Evolutionary conservation across 2,888 invertebrate genomes (phyloP), one percentile per base, ranked within the genome.

Genomic region (Empis livida): DNA sequence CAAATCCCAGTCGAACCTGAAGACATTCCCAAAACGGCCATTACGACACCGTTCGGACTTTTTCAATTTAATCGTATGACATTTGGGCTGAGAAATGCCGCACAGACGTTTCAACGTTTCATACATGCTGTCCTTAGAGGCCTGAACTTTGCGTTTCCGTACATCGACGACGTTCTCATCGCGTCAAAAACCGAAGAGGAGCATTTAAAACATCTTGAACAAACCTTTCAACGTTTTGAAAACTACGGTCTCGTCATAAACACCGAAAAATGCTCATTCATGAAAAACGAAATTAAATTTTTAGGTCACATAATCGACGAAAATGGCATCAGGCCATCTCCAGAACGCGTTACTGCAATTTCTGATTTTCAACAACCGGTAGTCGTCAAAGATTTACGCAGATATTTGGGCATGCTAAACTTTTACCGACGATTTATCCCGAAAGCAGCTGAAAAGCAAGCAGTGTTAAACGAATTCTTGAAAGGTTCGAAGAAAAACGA

Each of bases 1-100:
- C 62, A 60, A 31, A 63, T 71, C 13, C 60, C 61, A 2, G 56
- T 69, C 1, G 51, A 49, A n/a, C 46, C 46, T 20, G 58, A 51
- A 13, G 63, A 61, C 53, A 54, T 65, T 6, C 55, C 49, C 1
- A 67, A 70, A 50, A 67, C 67, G 0, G 66, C n/a, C n/a, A n/a
- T n/a, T n/a, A n/a, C n/a, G n/a, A n/a, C n/a, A 3, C 61, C 63
- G 0, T 64, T 64, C 45, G 63, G 62, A 2, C 46, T 63, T 1
- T 65, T 56, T 46, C 63, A 65, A 47, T 62, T 55, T 45, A 17
- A 50, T 3, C 23, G 39, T 3, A 64, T 64, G 61, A 49, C 58
- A 3, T 64, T 64, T 46, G 63, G 62, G 1, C 53, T 67, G 1
- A 48, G 59, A 1, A 65, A 64, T 43, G 61, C 62, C 1, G 58